Evolutionary conservation across 2,888 invertebrate genomes (phyloP), one percentile per base, ranked within the genome.

Genomic region (Pristionchus entomophagus): DNA sequence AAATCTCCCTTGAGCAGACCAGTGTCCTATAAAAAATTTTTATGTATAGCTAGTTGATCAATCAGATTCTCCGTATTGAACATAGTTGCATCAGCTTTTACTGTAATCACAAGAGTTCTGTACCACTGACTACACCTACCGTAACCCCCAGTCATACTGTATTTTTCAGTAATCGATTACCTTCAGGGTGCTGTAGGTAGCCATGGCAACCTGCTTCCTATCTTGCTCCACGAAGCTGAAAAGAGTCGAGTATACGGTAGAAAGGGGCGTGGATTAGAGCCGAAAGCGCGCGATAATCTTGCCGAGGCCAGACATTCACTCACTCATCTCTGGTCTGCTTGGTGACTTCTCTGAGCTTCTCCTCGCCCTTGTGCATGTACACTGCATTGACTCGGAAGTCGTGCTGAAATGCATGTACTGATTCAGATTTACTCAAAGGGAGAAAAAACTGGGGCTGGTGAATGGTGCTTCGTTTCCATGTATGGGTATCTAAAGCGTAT

Each of bases 241-340:
- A 82, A 1, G 65, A 22, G n/a, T n/a, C n/a, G n/a, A n/a, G n/a
- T 22, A 49, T 78, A 29, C 26, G 38, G 59, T 59, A 59, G 8
- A 56, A n/a, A 59, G 32, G 29, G 59, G 59, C 59, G 59, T 59
- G 59, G 59, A n/a, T 19, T n/a, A n/a, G n/a, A 22, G 53, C 53
- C 17, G 17, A 22, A 22, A n/a, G 19, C 26, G 56, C 56, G 56
- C 56, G 22, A 2, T 56, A 32, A 3, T 8, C 38, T n/a, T 22
- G 38, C 35, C n/a, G 35, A 73, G 29, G 73, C 73, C 73, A 38
- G 38, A 8, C 73, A 73, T 22, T 51, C 10, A 56, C 82, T 56
- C 32, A 82, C 82, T 82, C 82, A 38, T 82, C 82, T 17, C 41
- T 38, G 17, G 82, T 82, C 82, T 82, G 82, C 59, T 82, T 82